Evolutionary conservation across 2,888 invertebrate genomes (phyloP).

Genomic region (Leptinotarsa peninsularis): DNA sequence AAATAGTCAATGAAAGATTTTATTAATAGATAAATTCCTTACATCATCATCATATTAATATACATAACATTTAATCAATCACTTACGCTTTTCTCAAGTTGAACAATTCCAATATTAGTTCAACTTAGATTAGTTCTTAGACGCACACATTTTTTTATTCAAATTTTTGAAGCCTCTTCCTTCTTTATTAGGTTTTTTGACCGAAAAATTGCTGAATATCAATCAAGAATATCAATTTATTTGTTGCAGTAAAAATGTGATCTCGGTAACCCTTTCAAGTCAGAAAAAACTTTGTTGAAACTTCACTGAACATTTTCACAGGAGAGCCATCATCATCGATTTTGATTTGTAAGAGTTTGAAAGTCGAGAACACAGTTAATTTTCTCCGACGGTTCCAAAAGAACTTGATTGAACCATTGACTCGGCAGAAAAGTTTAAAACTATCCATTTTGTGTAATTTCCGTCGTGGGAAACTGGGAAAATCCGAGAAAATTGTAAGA

Average conservation of each 20-base stretch:
- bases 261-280: not conserved
- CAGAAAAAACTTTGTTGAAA: conserved; percentile 22
- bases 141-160: no score
- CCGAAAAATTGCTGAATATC: not conserved
- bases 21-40: no score
- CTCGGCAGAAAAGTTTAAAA: conserved; percentile 39
- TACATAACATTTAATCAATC: no score
- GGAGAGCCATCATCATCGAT: conserved; percentile 39
- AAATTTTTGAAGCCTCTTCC: no score
- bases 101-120: no score
- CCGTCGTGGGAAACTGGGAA: conserved; percentile 17
- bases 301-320: conserved; percentile 24
- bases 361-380: conserved; percentile 38
- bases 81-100: no score
- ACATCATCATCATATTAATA: no score
- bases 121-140: no score
- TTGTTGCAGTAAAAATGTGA: not conserved
- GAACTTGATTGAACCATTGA: conserved; percentile 48
- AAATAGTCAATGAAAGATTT: no score
- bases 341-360: conserved; percentile 40
- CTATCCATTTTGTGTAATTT: conserved; percentile 28
- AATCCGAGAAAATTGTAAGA: not conserved
- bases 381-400: conserved; percentile 37
- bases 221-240: not conserved
- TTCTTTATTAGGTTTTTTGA: no score